phyloP scores from a whole-genome alignment of 2,888 invertebrate genomes.

The Lutraria lutraria region DNA sequence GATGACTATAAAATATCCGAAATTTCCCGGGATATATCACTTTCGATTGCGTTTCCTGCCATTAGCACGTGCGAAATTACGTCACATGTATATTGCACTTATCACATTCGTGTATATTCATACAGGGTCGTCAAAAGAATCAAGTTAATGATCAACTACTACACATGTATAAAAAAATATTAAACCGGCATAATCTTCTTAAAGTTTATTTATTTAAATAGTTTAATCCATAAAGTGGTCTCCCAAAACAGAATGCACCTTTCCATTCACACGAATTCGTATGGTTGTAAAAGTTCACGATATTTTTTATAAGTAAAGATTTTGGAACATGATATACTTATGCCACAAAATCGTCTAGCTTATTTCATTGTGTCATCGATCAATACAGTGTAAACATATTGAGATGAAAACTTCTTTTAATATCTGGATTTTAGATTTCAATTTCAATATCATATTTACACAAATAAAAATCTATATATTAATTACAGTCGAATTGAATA shows the following conservation, averaged over 20 bases:
- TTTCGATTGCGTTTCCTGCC: constrained; percentile 49
- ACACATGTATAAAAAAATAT: constrained; percentile 37
- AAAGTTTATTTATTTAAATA: constrained; percentile 39
- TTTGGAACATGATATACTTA: constrained; percentile 5
- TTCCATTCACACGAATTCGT: not conserved
- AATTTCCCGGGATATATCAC: constrained; percentile 64
- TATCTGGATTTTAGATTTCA: constrained; percentile 22
- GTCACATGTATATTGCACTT: constrained; percentile 52
- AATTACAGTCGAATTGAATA: constrained; percentile 18
- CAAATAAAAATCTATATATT: constrained; percentile 23
- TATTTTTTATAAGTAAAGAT: not conserved
- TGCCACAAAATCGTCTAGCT: not conserved
- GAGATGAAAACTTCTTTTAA: constrained; percentile 13
- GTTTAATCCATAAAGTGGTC: constrained; percentile 20
- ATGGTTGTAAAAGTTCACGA: constrained; percentile 1
- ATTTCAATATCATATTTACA: constrained; percentile 31
- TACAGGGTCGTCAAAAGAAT: constrained; percentile 33
- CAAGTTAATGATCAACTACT: constrained; percentile 28
- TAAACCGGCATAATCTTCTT: constrained; percentile 37
- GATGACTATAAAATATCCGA: not conserved
- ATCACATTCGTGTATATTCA: constrained; percentile 19
- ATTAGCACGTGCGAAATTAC: constrained; percentile 58
- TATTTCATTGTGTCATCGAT: not conserved
- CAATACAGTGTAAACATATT: constrained; percentile 35
- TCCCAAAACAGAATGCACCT: not conserved